Conservation (phyloP, 2,113 vertebrate genomes). For the Pterocles orientalis region DNA sequence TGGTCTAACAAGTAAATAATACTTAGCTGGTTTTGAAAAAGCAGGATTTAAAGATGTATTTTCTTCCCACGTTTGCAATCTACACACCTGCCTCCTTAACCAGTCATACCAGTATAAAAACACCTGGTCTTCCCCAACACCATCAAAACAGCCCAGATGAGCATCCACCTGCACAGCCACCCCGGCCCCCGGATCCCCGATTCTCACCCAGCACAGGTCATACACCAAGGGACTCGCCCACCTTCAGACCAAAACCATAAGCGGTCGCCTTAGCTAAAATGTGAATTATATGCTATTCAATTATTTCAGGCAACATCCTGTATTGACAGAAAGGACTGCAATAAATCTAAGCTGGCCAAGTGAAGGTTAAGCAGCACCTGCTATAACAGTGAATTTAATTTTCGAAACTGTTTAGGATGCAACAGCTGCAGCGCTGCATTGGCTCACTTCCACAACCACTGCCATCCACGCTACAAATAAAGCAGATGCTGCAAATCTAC, state of each 20-base stretch:
- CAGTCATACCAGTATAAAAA: background rate
- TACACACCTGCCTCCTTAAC: background rate
- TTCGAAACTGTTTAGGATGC: background rate
- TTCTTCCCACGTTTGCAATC: background rate
- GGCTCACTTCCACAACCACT: background rate
- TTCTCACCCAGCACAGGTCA: background rate
- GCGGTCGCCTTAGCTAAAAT: background rate
- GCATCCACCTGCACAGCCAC: background rate
- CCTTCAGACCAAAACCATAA: background rate
- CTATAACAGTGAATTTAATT: background rate
- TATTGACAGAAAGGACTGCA: background rate
- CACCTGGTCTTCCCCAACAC: background rate
- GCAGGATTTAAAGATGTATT: background rate
- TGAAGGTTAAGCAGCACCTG: background rate
- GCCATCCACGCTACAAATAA: background rate
- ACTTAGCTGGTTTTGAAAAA: background rate
- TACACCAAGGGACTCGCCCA: background rate
- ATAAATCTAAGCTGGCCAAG: background rate
- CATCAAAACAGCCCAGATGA: background rate
- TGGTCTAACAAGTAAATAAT: background rate
- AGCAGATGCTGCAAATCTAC: conserved; percentile 19
- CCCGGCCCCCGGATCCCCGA: rapidly evolving
- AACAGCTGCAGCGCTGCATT: background rate
- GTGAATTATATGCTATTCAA: background rate
- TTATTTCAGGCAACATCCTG: background rate